phyloP scores from a whole-genome alignment of 2,888 invertebrate genomes.

The Chloroclystis v-ata region DNA sequence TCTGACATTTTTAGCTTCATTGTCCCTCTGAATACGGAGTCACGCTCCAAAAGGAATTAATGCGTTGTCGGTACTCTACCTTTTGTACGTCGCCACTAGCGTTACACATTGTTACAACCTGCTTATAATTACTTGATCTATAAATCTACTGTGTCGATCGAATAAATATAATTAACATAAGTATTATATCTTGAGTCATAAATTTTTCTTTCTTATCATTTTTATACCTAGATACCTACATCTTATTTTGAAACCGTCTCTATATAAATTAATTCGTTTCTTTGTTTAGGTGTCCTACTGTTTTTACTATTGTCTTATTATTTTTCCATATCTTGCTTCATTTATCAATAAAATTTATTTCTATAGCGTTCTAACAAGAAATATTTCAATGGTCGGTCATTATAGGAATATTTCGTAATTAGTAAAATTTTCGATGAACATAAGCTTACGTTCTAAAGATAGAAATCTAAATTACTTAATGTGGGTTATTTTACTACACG shows the following conservation, averaged over 20 bases:
- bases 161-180: not conserved
- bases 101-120: constrained; percentile 23
- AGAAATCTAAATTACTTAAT: constrained; percentile 36
- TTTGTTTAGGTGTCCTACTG: no score
- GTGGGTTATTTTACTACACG: constrained; percentile 16
- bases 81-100: constrained; percentile 22
- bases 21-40: constrained; percentile 69
- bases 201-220: no score
- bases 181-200: no score
- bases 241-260: no score
- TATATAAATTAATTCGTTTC: no score
- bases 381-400: no score
- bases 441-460: constrained; percentile 50
- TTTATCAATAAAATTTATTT: no score
- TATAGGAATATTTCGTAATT: constrained; percentile 33
- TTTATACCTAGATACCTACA: no score
- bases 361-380: no score
- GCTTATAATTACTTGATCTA: constrained; percentile 25
- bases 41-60: constrained; percentile 77
- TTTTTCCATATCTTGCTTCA: no score
- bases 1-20: constrained; percentile 74
- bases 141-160: constrained; percentile 12
- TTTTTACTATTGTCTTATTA: no score
- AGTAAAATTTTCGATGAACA: constrained; percentile 14
- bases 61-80: constrained; percentile 46